phyloP scores from a whole-genome alignment of 2,113 vertebrate genomes.

The Zapornia atra region DNA sequence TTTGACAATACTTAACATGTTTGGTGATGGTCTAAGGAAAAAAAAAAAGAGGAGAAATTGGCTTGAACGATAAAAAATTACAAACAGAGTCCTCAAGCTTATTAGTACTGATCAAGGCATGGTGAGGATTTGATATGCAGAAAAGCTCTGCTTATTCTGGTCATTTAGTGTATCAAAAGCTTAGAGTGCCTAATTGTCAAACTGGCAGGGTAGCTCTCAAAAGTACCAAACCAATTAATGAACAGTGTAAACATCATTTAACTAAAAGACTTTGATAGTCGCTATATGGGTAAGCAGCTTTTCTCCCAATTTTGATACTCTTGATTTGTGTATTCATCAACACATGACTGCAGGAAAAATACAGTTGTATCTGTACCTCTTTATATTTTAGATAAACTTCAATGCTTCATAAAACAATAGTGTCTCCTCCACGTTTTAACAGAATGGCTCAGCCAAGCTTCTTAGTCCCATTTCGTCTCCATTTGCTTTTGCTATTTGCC shows the following conservation, averaged over 20 bases:
- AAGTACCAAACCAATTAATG: constrained; percentile 31
- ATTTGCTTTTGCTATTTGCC: neutral
- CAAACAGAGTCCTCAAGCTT: neutral
- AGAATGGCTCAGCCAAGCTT: neutral
- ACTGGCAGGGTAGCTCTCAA: neutral
- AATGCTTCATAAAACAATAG: neutral
- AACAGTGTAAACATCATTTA: constrained; percentile 18
- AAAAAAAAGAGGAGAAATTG: neutral
- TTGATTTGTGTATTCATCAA: neutral
- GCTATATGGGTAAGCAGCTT: neutral
- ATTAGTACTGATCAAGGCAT: neutral
- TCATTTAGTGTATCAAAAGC: neutral
- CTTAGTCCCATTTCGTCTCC: neutral
- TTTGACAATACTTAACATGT: neutral
- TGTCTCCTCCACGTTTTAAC: neutral
- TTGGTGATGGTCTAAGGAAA: neutral
- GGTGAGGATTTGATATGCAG: neutral
- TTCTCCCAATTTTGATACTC: neutral
- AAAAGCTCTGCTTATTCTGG: constrained; percentile 1
- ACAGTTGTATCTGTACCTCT: neutral
- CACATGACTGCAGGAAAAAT: neutral
- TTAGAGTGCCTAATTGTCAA: neutral
- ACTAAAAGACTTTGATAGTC: neutral
- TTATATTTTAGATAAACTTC: neutral
- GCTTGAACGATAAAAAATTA: neutral